Percentiles rank a stretch among this genome's conserved stretches.
Evolutionary conservation across 2,797 vertebrate genomes (phyloP).

Genomic region (Allobates femoralis): DNA sequence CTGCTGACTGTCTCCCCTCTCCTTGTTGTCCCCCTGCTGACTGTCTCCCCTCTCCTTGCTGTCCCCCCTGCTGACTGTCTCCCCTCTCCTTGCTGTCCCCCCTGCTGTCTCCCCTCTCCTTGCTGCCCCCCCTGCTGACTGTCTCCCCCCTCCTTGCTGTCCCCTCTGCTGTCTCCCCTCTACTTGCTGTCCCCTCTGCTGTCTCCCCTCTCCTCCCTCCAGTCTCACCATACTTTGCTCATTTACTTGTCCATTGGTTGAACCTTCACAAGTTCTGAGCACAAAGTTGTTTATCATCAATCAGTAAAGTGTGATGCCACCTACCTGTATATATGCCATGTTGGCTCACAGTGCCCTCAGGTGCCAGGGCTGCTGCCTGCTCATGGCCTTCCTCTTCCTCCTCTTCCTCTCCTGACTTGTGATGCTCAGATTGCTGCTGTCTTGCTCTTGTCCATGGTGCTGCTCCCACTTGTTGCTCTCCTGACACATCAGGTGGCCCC

Average conservation of each 20-base stretch:
- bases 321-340: slow-evolving; percentile 61
- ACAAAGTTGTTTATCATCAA: slow-evolving; percentile 6
- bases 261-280: slow-evolving; percentile 34
- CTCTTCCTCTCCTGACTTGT: slow-evolving; percentile 64
- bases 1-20: no score
- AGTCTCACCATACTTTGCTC: no score
- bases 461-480: slow-evolving; percentile 24
- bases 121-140: no score
- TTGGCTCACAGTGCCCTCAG: slow-evolving; percentile 53
- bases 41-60: no score
- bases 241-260: slow-evolving; percentile 15
- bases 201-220: no score
- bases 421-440: slow-evolving; percentile 64
- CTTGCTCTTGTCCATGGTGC: slow-evolving; percentile 54
- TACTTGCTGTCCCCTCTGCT: no score
- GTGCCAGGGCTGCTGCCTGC: slow-evolving; percentile 29
- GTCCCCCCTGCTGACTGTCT: no score
- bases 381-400: slow-evolving; percentile 61
- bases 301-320: slow-evolving; percentile 35
- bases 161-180: no score
- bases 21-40: no score
- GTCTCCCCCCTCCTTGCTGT: no score
- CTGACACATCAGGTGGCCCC: slow-evolving; percentile 44
- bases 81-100: no score
- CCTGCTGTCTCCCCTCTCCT: no score